Evolutionary conservation across 1,140 invertebrate genomes (phyloP).

Genomic region (Dreissena polymorpha): DNA sequence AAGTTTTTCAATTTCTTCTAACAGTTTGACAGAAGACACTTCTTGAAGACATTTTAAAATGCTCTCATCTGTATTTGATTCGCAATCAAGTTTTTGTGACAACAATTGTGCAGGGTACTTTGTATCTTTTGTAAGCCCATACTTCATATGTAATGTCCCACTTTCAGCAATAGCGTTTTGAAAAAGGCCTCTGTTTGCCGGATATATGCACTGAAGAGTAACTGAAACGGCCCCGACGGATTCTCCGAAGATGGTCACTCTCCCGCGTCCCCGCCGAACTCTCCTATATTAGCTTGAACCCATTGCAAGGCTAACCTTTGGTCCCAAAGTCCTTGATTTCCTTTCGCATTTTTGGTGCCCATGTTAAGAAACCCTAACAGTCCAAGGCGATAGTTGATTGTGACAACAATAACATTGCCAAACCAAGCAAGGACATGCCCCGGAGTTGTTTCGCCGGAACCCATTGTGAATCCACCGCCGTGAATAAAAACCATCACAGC

Average conservation of each 20-base stretch:
- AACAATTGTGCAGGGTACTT: background rate
- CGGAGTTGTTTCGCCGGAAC: no score
- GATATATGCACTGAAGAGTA: slow-evolving; percentile 39
- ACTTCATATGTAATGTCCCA: slow-evolving; percentile 13
- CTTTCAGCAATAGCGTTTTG: slow-evolving; percentile 46
- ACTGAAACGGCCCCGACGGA: slow-evolving; percentile 61
- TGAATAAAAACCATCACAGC: no score
- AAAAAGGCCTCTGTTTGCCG: slow-evolving; percentile 59
- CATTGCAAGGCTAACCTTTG: slow-evolving; percentile 94
- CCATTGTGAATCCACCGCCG: no score
- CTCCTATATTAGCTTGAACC: slow-evolving; percentile 78
- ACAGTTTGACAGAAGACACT: background rate
- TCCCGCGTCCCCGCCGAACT: slow-evolving; percentile 67
- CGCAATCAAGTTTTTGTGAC: slow-evolving; percentile 2
- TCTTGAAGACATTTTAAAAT: slow-evolving; percentile 28
- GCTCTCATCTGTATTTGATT: background rate
- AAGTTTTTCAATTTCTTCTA: slow-evolving; percentile 3
- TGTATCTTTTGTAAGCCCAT: background rate
- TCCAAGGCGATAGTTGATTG: no score
- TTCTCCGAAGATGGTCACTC: slow-evolving; percentile 70
- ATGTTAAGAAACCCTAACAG: slow-evolving; percentile 69
- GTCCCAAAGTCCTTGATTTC: slow-evolving; percentile 87
- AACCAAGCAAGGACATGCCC: no score
- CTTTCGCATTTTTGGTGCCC: slow-evolving; percentile 65
- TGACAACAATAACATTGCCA: no score